Base-by-base conservation (phyloP, 2,113 vertebrate genomes). In the Urocynchramus pylzowi region DNA sequence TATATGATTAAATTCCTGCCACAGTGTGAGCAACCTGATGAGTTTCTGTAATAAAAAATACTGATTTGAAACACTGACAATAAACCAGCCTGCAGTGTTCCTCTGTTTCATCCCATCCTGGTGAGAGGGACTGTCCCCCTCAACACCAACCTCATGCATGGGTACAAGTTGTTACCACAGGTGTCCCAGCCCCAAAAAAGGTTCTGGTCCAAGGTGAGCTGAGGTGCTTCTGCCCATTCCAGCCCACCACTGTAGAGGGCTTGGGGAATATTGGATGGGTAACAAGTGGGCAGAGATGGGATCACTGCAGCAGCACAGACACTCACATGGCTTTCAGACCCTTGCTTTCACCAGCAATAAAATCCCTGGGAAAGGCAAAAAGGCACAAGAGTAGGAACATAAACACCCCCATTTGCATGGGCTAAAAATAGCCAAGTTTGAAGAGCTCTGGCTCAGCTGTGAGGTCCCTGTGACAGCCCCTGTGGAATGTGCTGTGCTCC, bases 41-140 rank as follows among this genome's bases (percentile, higher is more conserved):
- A 97, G 89, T 94, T 63, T 97, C 90, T 93, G 76, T 97, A 98
- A 98, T 98, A 97, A 97, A 98, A 98, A 91, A 96, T 98, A 98
- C 97, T 42, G 91, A 94, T 97, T 96, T 98, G 96, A 98, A 98
- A 97, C 95, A 86, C 89, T 93, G 78, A 89, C 53, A 88, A 85
- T 39, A 96, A 94, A 93, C 9, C 42, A 94, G 79, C 96, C 87
- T 97, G 91, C 96, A 85, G 23, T 95, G 89, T 97, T 93, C 97
- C 95, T 95, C 82, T 88, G 59, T 95, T 96, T 73, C 19, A 16
- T 45, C 71, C 85, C 71, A 52, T n/a, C 56, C 76, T 14, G 0
- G 7, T 11, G 27, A 33, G 70, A 57, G 57, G 47, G 19, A 37
- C 22, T 19, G 4, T n/a, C 12, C 63, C 33, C 13, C 2, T 5